Base-by-base conservation (phyloP, 2,797 vertebrate species). In the Centropyge bicolor region DNA sequence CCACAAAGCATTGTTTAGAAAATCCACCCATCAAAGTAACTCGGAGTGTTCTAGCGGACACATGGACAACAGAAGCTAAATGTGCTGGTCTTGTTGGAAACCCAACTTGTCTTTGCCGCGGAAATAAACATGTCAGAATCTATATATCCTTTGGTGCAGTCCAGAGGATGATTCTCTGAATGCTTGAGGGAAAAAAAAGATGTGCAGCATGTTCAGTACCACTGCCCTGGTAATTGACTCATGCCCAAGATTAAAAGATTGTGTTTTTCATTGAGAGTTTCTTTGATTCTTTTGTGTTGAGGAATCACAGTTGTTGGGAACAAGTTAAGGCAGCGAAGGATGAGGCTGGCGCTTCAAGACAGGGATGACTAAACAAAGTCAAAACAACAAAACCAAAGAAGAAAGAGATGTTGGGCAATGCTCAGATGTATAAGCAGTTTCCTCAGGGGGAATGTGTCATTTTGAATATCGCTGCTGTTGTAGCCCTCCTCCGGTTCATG, bases 61-160 rank as follows among this genome's bases (percentile, higher is more conserved):
- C 84, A 91, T 78, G 80, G 69, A 88, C 86, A 90, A 89, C 86
- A 91, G 92, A 86, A 78, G 74, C 86, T 80, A 67, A 86, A 89
- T 80, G 69, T 40, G 72, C 86, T 76, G 73, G 76, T 78, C 57
- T 88, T 74, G 72, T 81, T 92, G 80, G 86, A 91, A 92, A 92
- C 46, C 70, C 74, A 62, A 83, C 89, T 91, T 72, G 89, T 80
- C 82, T 90, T 84, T 89, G 82, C 88, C 68, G 69, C 90, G 84
- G 91, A 95, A 95, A 94, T 95, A 96, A 95, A 95, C 94, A 95
- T 93, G 94, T 95, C 94, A 93, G 84, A 90, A 88, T 92, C 85
- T 91, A 95, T 95, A 90, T 63, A 83, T 86, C 85, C 79, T 80
- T 85, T 55, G 49, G 75, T 77, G 80, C 70, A 83, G 87, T 84